Conservation (phyloP, 2,113 vertebrate species). For the Peromyscus maniculatus region DNA sequence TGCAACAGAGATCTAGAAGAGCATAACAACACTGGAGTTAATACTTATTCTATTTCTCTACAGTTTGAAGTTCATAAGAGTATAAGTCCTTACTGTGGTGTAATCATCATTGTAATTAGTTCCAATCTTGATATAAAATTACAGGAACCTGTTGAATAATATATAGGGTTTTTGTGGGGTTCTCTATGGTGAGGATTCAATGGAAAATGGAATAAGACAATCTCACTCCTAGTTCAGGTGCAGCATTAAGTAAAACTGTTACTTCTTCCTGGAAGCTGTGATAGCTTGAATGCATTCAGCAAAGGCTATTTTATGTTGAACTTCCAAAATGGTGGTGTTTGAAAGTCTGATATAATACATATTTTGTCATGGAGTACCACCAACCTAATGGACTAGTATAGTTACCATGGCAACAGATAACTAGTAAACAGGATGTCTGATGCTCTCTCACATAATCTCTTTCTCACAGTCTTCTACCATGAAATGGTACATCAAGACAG, state of each 20-base stretch:
- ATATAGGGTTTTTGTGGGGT: neutral
- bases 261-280: neutral
- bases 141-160: neutral
- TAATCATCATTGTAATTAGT: neutral
- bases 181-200: neutral
- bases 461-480: neutral
- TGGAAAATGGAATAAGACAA: neutral
- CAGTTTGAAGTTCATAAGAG: neutral
- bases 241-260: neutral
- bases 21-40: neutral
- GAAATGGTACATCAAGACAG: neutral
- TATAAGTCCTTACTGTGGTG: accelerated
- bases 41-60: neutral
- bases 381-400: neutral
- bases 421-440: neutral
- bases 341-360: too few relatives aligned
- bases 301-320: neutral
- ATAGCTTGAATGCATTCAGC: neutral
- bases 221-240: neutral
- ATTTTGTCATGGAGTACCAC: neutral
- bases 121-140: neutral
- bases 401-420: neutral
- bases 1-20: neutral
- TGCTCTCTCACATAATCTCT: neutral
- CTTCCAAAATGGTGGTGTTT: accelerated